Percentiles rank a stretch among this genome's conserved stretches.
Evolutionary conservation across 2,113 vertebrate species (phyloP).

Genomic region (Nanger granti): DNA sequence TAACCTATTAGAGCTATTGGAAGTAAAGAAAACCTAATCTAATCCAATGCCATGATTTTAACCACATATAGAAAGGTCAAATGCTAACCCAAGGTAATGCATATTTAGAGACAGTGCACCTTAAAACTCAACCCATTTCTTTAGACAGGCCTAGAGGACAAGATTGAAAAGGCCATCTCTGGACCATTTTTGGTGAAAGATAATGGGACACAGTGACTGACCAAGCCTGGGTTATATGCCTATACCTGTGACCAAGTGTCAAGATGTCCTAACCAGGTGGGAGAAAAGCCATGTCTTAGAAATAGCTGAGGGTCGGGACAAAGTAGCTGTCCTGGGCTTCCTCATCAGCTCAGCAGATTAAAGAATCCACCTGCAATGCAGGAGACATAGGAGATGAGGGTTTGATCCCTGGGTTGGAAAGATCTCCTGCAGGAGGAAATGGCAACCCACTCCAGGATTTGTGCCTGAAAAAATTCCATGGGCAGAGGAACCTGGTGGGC

Average conservation of each 20-base stretch:
- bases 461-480: not conserved
- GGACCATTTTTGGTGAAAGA: not conserved
- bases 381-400: not conserved
- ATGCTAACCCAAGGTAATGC: not conserved
- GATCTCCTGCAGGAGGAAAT: not conserved
- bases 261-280: not conserved
- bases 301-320: not conserved
- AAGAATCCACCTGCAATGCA: not conserved
- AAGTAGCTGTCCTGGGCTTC: not conserved
- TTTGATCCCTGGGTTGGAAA: not conserved
- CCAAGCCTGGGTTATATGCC: not conserved
- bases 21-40: not conserved
- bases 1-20: not conserved
- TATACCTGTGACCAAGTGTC: not conserved
- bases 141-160: not conserved
- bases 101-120: not conserved
- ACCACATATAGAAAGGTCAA: not conserved
- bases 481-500: not conserved
- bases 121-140: not conserved
- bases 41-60: not conserved
- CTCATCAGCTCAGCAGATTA: not conserved
- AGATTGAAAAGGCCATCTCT: not conserved
- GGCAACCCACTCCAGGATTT: not conserved
- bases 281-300: not conserved
- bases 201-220: not conserved